Evolutionary conservation across 2,888 invertebrate species (phyloP).

Genomic region (Tachystola acroxantha): DNA sequence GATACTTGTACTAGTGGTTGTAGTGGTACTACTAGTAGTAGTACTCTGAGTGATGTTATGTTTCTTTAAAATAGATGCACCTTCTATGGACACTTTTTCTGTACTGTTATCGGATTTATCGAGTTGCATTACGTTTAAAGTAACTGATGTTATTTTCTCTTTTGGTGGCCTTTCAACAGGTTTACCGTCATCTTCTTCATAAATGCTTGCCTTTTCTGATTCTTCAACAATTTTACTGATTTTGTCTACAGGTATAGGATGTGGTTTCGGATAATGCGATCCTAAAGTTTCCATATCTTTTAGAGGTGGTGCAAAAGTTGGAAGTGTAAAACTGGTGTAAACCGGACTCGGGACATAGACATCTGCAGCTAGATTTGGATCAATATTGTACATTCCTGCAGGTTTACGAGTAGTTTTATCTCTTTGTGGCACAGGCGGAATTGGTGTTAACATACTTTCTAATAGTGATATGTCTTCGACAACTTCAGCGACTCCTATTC

Average conservation of each 20-base stretch:
- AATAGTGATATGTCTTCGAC: slow-evolving; percentile 66
- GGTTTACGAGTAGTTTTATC: slow-evolving; percentile 50
- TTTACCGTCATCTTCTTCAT: slow-evolving; percentile 55
- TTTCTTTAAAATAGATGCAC: slow-evolving; percentile 67
- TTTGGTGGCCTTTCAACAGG: slow-evolving; percentile 67
- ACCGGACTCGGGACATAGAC: slow-evolving; percentile 65
- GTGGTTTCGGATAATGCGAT: slow-evolving; percentile 79
- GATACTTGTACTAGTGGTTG: slow-evolving; percentile 11
- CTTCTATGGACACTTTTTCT: slow-evolving; percentile 60
- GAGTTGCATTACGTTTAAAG: slow-evolving; percentile 56
- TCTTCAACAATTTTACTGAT: slow-evolving; percentile 69
- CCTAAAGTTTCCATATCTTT: slow-evolving; percentile 81
- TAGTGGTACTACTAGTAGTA: slow-evolving; percentile 14
- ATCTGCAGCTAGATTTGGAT: slow-evolving; percentile 51
- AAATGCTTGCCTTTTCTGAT: slow-evolving; percentile 27
- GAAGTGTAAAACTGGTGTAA: slow-evolving; percentile 84
- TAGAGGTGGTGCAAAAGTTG: slow-evolving; percentile 79
- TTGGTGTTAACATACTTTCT: slow-evolving; percentile 62
- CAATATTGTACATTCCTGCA: slow-evolving; percentile 40
- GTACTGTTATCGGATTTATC: slow-evolving; percentile 54
- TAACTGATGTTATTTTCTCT: slow-evolving; percentile 64
- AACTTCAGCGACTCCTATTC: slow-evolving; percentile 73
- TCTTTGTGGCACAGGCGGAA: slow-evolving; percentile 39
- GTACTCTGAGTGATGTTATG: slow-evolving; percentile 30
- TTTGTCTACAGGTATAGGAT: slow-evolving; percentile 83